These are phyloP conservation scores for Oscarella lobularis DNA, from an alignment of 37 sponge, comb jelly and placozoan genomes.

Conservation along the genomic window DNA sequence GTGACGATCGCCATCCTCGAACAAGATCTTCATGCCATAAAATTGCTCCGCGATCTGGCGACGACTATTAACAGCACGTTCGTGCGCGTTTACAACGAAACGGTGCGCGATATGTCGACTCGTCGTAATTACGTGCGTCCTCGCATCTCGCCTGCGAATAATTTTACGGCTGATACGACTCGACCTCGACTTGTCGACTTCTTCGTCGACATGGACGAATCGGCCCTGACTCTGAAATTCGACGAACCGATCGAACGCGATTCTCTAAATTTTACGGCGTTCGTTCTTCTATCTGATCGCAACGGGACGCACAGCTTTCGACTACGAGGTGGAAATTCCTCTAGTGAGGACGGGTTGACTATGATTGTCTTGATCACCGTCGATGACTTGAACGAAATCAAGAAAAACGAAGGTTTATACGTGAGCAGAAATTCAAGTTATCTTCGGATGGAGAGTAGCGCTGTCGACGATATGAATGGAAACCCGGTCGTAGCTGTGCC, in stretches of 20 bases:
- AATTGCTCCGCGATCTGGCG: conserved; percentile 17
- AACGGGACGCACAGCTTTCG: not conserved
- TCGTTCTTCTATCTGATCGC: not conserved
- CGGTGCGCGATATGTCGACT: conserved; percentile 32
- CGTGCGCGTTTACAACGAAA: conserved; percentile 25
- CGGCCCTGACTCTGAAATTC: conserved; percentile 46
- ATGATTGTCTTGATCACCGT: conserved; percentile 37
- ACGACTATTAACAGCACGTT: conserved; percentile 43
- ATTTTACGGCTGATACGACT: conserved; percentile 55
- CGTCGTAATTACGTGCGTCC: conserved; percentile 25
- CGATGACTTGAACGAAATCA: conserved; percentile 76
- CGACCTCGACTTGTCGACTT: conserved; percentile 42
- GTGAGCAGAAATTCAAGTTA: conserved; percentile 35
- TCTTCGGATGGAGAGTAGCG: conserved; percentile 21
- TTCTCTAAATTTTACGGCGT: conserved; percentile 18
- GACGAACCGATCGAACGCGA: conserved; percentile 58
- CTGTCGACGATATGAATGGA: conserved; percentile 69
- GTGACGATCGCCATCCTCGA: not conserved
- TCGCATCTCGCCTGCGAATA: conserved; percentile 17
- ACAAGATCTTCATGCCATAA: not conserved
- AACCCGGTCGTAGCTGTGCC: conserved; percentile 33
- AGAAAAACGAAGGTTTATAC: conserved; percentile 29
- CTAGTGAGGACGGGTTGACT: conserved; percentile 52
- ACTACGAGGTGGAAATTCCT: conserved; percentile 52
- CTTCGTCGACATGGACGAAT: conserved; percentile 44